Evolutionary conservation across 2,888 invertebrate species (phyloP).

Genomic region (Hoplodrina ambigua): DNA sequence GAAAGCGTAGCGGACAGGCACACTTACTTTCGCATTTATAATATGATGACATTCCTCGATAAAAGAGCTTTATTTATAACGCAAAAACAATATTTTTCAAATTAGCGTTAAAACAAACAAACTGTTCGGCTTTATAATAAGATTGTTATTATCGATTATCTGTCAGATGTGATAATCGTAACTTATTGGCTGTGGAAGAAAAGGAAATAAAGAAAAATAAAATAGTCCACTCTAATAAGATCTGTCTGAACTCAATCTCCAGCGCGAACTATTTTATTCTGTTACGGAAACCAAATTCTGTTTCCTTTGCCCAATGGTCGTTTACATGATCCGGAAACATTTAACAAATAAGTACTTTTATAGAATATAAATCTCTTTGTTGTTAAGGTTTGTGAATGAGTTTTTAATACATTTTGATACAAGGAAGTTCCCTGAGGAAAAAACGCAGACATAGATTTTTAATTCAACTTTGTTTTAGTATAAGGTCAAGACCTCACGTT

Average conservation of each 20-base stretch:
- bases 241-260: background rate
- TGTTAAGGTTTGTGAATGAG: slow-evolving; percentile 11
- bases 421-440: slow-evolving; percentile 41
- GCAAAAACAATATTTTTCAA: too few species aligned
- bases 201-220: background rate
- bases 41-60: too few species aligned
- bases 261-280: slow-evolving; percentile 15
- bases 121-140: too few species aligned
- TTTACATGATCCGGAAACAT: slow-evolving; percentile 6
- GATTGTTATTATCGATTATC: too few species aligned
- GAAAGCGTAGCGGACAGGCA: too few species aligned
- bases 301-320: slow-evolving; percentile 22
- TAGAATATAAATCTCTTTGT: slow-evolving; percentile 42
- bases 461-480: slow-evolving; percentile 30
- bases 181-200: too few species aligned
- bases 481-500: slow-evolving; percentile 37
- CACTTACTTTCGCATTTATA: too few species aligned
- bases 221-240: background rate
- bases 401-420: slow-evolving; percentile 21
- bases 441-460: slow-evolving; percentile 34
- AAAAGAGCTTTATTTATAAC: too few species aligned
- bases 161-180: too few species aligned
- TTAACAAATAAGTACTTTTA: slow-evolving; percentile 20
- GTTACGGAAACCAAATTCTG: slow-evolving; percentile 1
- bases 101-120: too few species aligned